A percentile compares a stretch with the other conserved stretches of the same genome.
Conservation (phyloP, 2,888 invertebrate species). For the Acleris sparsana region DNA sequence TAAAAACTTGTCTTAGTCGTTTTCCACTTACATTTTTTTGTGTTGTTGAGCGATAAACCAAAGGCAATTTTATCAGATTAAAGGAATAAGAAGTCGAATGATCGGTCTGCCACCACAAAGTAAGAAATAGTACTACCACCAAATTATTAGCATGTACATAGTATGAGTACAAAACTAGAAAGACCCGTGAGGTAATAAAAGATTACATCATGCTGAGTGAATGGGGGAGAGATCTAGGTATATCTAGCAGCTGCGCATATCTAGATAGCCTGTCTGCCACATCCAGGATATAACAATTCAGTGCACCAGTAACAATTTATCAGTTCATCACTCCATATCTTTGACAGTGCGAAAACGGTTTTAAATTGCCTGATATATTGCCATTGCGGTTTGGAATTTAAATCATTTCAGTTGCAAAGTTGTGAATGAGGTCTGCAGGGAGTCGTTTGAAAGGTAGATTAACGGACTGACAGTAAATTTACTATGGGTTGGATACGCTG, state of each 20-base stretch:
- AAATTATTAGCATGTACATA: no score
- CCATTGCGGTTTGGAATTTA: constrained; percentile 16
- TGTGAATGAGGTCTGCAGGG: constrained; percentile 8
- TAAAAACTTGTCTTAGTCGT: no score
- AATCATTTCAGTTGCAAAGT: constrained; percentile 5
- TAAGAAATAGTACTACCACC: no score
- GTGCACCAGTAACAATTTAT: constrained; percentile 7
- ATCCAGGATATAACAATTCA: constrained; percentile 32
- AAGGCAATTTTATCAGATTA: no score
- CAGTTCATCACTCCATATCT: constrained; percentile 4
- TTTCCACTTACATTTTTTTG: no score
- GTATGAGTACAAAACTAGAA: constrained; percentile 18
- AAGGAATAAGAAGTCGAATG: no score
- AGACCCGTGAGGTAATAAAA: constrained; percentile 42
- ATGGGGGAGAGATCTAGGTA: constrained; percentile 3
- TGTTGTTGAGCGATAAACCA: no score
- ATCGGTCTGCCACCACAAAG: no score
- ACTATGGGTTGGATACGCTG: background rate
- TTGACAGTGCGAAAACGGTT: constrained; percentile 18
- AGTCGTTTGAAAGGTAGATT: constrained; percentile 1
- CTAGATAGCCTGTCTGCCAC: background rate
- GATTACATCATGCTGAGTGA: constrained; percentile 42
- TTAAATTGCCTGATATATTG: constrained; percentile 33
- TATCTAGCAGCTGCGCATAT: constrained; percentile 2
- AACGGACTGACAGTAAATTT: background rate